A percentile compares a stretch with the other conserved stretches of the same genome.
Conservation (phyloP, 1,140 invertebrate species). For the Lepidostoma basale region DNA sequence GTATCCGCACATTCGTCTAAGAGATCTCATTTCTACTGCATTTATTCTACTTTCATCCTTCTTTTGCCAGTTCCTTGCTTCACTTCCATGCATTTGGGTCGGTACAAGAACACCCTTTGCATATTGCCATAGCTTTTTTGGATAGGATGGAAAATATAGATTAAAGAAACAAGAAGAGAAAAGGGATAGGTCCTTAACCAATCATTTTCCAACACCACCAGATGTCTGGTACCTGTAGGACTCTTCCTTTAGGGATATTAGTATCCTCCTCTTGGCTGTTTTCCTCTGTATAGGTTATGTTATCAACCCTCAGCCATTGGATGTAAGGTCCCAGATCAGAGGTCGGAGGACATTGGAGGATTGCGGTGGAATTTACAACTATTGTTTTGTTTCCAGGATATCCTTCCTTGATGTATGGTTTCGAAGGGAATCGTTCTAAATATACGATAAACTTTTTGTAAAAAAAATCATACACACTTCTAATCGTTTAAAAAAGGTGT, state of each 20-base stretch:
- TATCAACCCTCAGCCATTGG: conserved; percentile 69
- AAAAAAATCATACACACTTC: no score
- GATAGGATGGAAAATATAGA: no score
- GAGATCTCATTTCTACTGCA: no score
- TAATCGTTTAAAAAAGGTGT: no score
- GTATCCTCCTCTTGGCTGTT: conserved; percentile 61
- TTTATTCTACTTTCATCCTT: no score
- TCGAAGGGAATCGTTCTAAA: conserved; percentile 75
- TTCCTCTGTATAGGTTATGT: conserved; percentile 51
- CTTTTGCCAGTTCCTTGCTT: no score
- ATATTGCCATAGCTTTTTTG: no score
- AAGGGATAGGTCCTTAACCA: conserved; percentile 18
- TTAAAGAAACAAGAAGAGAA: no score
- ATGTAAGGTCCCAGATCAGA: conserved; percentile 78
- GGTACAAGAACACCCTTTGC: no score
- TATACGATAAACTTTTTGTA: not conserved
- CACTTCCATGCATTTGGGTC: no score
- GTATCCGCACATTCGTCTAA: no score
- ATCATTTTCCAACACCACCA: conserved; percentile 20
- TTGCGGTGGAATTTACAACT: conserved; percentile 70
- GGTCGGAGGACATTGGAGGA: conserved; percentile 74
- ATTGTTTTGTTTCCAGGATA: conserved; percentile 81
- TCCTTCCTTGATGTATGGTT: conserved; percentile 78
- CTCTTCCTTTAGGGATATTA: conserved; percentile 59
- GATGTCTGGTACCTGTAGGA: conserved; percentile 60